Percentiles rank a stretch among this genome's conserved stretches.
phyloP scores from a whole-genome alignment of 2,113 vertebrate species.

The Spea bombifrons region DNA sequence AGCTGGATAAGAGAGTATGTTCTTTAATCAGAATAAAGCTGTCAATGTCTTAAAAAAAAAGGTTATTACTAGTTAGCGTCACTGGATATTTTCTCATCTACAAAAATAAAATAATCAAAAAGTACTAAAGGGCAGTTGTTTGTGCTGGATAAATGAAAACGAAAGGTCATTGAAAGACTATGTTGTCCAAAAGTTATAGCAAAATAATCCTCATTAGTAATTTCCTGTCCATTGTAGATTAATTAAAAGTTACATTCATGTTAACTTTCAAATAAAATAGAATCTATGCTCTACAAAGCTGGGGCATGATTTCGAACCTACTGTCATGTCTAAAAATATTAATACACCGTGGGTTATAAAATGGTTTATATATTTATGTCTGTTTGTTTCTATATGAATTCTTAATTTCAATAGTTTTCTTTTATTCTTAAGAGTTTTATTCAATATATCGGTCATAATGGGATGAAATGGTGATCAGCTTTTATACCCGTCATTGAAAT shows the following conservation, averaged over 20 bases:
- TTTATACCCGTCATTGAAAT: too few species aligned
- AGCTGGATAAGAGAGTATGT: conserved; percentile 30
- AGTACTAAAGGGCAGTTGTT: conserved; percentile 15
- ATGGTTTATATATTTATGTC: too few species aligned
- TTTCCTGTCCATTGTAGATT: not conserved
- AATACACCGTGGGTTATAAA: too few species aligned
- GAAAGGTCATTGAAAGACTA: conserved; percentile 36
- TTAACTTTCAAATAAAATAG: too few species aligned
- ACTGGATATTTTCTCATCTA: conserved; percentile 40
- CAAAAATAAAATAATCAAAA: conserved; percentile 25
- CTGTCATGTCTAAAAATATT: too few species aligned
- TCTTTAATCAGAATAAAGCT: conserved; percentile 40
- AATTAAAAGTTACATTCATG: not conserved
- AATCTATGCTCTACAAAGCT: too few species aligned
- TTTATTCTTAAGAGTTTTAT: too few species aligned
- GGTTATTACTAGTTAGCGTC: conserved; percentile 35
- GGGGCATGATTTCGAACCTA: too few species aligned
- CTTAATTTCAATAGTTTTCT: too few species aligned
- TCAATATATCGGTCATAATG: too few species aligned
- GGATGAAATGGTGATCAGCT: too few species aligned
- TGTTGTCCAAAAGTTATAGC: conserved; percentile 14
- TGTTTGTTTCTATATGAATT: too few species aligned
- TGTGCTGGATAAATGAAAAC: conserved; percentile 7
- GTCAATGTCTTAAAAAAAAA: conserved; percentile 22
- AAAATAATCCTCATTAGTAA: not conserved